Evolutionary conservation across 2,888 invertebrate species (phyloP), one percentile per base, ranked within the genome.

Genomic region (Nudaria mundana): DNA sequence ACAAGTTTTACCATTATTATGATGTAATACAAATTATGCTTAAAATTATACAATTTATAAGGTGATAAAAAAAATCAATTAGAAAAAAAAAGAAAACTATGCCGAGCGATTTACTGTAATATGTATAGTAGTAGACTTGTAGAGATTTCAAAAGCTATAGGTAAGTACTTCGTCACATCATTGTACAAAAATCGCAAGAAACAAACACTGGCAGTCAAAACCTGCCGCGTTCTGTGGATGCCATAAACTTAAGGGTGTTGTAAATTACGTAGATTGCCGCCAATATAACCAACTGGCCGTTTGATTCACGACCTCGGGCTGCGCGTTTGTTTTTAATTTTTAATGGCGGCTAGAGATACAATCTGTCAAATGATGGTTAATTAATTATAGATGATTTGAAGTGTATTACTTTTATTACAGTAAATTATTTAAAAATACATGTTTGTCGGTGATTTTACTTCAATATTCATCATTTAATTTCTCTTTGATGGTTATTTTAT

Each of bases 221-320:
- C 35, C 40, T 24, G 35, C 38, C 35, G 44, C 34, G 37, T 34
- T 25, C 53, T 35, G 14, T 41, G 20, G 30, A 26, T 18, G 40
- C 47, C 22, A 44, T 59, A 60, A 59, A 60, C 47, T 46, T 50
- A 44, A 54, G 64, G 62, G 67, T 47, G 71, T 52, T 66, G 71
- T 75, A 73, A 71, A 71, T 79, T 68, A 80, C 48, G 52, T 48
- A 58, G 68, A 76, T 77, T 74, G 76, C 71, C 56, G 64, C 62
- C 74, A 67, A 73, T 78, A 79, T 77, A 79, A 67, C 63, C 56
- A 54, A 50, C 58, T 55, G 46, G 56, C 48, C 43, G 54, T 51
- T 66, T 66, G 69, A 71, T 70, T 68, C 67, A 70, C 53, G 60
- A 46, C 56, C 44, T 32, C 29, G 37, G 48, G 30, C 39, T 38